Base-by-base conservation (phyloP, 2,888 invertebrate genomes). In the Dione juno region DNA sequence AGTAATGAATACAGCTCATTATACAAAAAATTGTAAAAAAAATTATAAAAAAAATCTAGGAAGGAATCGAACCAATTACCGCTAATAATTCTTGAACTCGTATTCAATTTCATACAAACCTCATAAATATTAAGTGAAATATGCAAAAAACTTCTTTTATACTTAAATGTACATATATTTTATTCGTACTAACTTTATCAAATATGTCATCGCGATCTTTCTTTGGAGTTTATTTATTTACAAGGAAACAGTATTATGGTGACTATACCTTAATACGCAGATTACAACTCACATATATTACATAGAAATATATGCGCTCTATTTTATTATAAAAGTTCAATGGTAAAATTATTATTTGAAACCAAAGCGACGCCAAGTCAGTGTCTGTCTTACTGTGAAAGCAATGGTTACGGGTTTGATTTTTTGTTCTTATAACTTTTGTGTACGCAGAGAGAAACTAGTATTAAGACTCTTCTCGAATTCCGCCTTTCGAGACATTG, bases 121-220 rank as follows among this genome's bases (percentile, higher is more conserved):
- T 66, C 66, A 73, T 73, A 73, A 73, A 73, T 73, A 71, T 66
- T 66, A 66, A 73, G 52, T 53, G 50, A 40, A 67, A 58, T 40
- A 59, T 52, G 66, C 66, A 68, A 50, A 66, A 50, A 68, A 61
- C 66, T 70, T 71, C 75, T 78, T 75, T 81, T 81, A 79, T 75
- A 16, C 71, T 74, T 71, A 72, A 75, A 81, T 82, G 82, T 84
- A 81, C 82, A 80, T 83, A 81, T n/a, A 61, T 45, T 61, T 43
- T n/a, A 43, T 45, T 61, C 81, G 78, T 77, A 74, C 73, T 80
- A 86, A 84, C 79, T 85, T 85, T 80, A 74, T 66, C 66, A 53
- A 28, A 72, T 73, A 73, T 73, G 68, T 73, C 71, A 66, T 63
- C 40, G 40, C 37, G 53, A 66, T 64, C 50, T 50, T 50, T 50